Percentiles rank a stretch among this genome's conserved stretches.
These are phyloP conservation scores for Paedocypris sp. DNA, from an alignment of 2,113 vertebrate species.

Conservation along the genomic window DNA sequence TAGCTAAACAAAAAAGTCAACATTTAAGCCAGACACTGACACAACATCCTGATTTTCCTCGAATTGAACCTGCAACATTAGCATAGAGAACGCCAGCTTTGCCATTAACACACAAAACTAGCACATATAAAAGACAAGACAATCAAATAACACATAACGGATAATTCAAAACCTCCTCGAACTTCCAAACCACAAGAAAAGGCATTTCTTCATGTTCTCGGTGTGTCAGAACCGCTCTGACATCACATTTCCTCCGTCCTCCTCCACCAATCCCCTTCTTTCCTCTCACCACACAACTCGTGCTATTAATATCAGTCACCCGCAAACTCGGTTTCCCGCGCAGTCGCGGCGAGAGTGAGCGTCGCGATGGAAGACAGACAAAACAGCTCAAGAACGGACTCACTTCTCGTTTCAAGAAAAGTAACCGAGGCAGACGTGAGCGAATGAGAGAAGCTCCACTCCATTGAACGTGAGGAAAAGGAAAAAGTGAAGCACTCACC, in stretches of 20 bases:
- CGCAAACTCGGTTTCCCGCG: slow-evolving; percentile 73
- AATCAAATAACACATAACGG: too few species aligned
- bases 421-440: slow-evolving; percentile 5
- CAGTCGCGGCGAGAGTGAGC: slow-evolving; percentile 50
- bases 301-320: slow-evolving; percentile 82
- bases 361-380: slow-evolving; percentile 36
- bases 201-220: not conserved
- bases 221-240: slow-evolving; percentile 47
- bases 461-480: too few species aligned
- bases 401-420: slow-evolving; percentile 26
- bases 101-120: too few species aligned
- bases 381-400: slow-evolving; percentile 32
- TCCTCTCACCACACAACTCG: slow-evolving; percentile 60
- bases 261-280: slow-evolving; percentile 45
- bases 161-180: too few species aligned
- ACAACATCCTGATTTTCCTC: too few species aligned
- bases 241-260: slow-evolving; percentile 66
- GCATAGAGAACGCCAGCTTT: too few species aligned
- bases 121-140: too few species aligned
- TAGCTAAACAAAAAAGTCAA: too few species aligned
- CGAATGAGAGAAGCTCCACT: too few species aligned
- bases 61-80: too few species aligned
- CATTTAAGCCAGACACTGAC: too few species aligned
- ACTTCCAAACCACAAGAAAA: too few species aligned
- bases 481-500: slow-evolving; percentile 32